Evolutionary conservation across 2,113 vertebrate species (phyloP).

Genomic region (Paraplagusia blochii): DNA sequence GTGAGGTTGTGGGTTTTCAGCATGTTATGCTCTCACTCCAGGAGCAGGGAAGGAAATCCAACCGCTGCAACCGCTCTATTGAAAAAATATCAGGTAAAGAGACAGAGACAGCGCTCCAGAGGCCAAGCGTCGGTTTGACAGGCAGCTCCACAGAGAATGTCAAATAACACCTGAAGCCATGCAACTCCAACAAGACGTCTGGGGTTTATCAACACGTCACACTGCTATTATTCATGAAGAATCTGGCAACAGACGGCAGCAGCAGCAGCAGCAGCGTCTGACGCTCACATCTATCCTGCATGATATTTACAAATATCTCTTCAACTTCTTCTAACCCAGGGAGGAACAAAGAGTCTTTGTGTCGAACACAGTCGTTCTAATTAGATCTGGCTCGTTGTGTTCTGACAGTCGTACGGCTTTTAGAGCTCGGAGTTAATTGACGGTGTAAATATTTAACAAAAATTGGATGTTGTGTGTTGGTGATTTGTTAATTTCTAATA

Average conservation of each 20-base stretch:
- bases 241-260: constrained; percentile 25
- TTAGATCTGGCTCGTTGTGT: constrained; percentile 43
- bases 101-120: constrained; percentile 40
- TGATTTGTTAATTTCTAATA: too few relatives aligned
- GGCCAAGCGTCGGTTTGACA: constrained; percentile 53
- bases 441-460: too few relatives aligned
- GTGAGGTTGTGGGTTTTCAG: constrained; percentile 31
- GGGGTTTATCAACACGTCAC: constrained; percentile 64
- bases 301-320: constrained; percentile 64
- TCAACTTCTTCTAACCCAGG: constrained; percentile 45
- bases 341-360: constrained; percentile 34
- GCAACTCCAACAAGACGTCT: constrained; percentile 58
- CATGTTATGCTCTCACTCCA: constrained; percentile 27
- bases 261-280: constrained; percentile 27
- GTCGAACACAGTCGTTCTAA: constrained; percentile 49
- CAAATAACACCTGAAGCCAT: constrained; percentile 68
- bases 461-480: too few relatives aligned
- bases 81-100: constrained; percentile 36
- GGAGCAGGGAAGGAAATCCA: constrained; percentile 31
- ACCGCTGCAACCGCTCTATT: constrained; percentile 35
- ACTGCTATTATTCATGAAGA: constrained; percentile 63
- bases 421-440: too few relatives aligned
- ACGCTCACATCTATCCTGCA: constrained; percentile 46
- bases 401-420: too few relatives aligned
- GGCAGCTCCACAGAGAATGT: constrained; percentile 68